These are phyloP conservation scores for Cottus gobio DNA, from an alignment of 2,113 vertebrate genomes.

Conservation along the genomic window DNA sequence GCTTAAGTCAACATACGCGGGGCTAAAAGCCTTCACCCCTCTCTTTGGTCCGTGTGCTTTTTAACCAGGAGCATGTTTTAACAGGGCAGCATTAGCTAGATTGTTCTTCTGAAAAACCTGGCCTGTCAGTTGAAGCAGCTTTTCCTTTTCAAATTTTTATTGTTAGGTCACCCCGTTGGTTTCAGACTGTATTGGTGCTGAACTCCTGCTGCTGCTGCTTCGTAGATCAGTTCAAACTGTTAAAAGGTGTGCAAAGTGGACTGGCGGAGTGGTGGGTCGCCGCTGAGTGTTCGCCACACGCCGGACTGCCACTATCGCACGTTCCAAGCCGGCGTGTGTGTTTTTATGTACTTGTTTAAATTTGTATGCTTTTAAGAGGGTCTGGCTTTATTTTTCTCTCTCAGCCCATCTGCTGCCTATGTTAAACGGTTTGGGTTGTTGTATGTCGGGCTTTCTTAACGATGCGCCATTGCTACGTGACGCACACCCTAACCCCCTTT, in stretches of 20 bases:
- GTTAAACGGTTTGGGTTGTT: constrained; percentile 40
- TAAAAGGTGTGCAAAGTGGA: background rate
- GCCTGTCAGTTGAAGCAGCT: constrained; percentile 14
- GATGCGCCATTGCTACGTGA: constrained; percentile 20
- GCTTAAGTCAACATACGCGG: background rate
- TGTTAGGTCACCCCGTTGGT: background rate
- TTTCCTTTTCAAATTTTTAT: background rate
- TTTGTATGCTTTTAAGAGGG: constrained; percentile 29
- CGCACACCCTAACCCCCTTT: background rate
- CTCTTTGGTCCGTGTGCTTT: constrained; percentile 47
- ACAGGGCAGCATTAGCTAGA: background rate
- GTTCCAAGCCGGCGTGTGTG: constrained; percentile 22
- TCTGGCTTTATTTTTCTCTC: constrained; percentile 26
- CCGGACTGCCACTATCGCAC: background rate
- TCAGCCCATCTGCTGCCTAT: constrained; percentile 25
- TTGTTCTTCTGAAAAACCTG: constrained; percentile 27
- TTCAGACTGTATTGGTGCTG: background rate
- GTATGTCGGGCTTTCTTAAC: constrained; percentile 28
- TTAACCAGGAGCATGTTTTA: constrained; percentile 51
- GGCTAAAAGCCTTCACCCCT: background rate
- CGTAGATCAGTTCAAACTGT: background rate
- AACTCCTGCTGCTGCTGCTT: constrained; percentile 15
- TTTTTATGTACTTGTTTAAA: constrained; percentile 42
- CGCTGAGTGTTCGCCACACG: constrained; percentile 16
- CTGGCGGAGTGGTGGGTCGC: background rate